These are phyloP conservation scores for Drosophila villosipedis DNA, from an alignment of 2,888 invertebrate species.

Conservation along the genomic window DNA sequence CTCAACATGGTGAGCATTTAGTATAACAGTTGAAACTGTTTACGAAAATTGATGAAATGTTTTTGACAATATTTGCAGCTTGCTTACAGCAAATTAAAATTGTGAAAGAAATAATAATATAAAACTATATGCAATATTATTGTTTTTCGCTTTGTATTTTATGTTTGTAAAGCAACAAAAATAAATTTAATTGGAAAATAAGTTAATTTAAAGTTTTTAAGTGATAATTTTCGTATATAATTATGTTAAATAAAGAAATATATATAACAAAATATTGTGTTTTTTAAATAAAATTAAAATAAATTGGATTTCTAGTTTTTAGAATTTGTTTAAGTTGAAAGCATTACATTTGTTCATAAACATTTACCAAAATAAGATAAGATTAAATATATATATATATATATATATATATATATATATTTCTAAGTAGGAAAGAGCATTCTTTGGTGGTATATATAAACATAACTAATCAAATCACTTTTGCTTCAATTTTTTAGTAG, in stretches of 20 bases:
- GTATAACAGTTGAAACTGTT: conserved; percentile 50
- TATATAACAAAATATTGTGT: neutral
- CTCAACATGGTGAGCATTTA: conserved; percentile 17
- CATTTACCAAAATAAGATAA: neutral
- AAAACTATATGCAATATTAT: neutral
- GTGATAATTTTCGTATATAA: neutral
- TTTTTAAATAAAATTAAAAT: neutral
- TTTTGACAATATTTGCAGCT: neutral
- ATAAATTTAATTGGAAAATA: neutral
- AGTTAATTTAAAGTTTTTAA: neutral
- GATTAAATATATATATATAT: neutral
- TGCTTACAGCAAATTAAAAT: neutral
- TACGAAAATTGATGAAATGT: neutral
- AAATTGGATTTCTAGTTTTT: neutral
- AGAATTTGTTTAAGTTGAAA: neutral
- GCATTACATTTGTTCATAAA: neutral
- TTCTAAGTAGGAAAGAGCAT: neutral
- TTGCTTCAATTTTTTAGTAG: neutral
- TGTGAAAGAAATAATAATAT: neutral
- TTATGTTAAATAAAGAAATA: neutral
- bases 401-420: neutral
- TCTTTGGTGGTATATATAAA: neutral
- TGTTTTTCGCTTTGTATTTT: neutral
- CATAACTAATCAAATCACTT: neutral
- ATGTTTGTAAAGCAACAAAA: neutral